These are phyloP conservation scores for Magallana gigas DNA, from an alignment of 1,140 invertebrate genomes.

Conservation along the genomic window DNA sequence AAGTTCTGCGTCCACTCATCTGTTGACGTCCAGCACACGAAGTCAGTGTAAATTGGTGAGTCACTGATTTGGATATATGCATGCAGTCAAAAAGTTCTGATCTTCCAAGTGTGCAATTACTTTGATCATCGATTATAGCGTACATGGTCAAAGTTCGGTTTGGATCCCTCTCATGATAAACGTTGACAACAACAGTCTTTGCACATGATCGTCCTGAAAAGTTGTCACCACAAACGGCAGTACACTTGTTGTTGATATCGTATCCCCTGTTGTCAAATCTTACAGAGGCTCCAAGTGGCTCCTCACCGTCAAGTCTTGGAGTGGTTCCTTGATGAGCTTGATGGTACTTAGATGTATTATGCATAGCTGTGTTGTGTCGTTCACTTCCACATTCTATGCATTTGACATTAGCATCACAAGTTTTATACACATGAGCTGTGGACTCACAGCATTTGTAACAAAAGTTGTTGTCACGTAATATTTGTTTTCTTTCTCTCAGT, in stretches of 20 bases:
- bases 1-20: not conserved
- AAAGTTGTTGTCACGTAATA: slow-evolving; percentile 29
- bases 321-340: too few species aligned
- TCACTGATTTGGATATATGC: not conserved
- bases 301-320: not conserved
- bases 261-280: not conserved
- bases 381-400: not conserved
- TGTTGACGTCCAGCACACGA: slow-evolving; percentile 45
- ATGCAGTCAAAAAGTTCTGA: slow-evolving; percentile 45
- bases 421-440: not conserved
- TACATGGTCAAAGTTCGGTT: slow-evolving; percentile 40
- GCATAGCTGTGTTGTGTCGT: slow-evolving; percentile 24
- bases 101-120: slow-evolving; percentile 45
- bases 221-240: slow-evolving; percentile 44
- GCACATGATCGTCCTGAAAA: slow-evolving; percentile 54
- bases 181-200: slow-evolving; percentile 47
- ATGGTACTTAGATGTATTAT: not conserved
- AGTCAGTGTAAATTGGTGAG: not conserved
- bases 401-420: not conserved
- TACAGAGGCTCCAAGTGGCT: too few species aligned
- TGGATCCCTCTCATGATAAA: slow-evolving; percentile 46
- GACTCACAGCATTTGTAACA: slow-evolving; percentile 41
- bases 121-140: slow-evolving; percentile 59
- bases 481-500: not conserved
- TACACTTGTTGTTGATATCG: slow-evolving; percentile 39